phyloP scores from a whole-genome alignment of 2,797 vertebrate genomes.

The Sebastes flavidus region DNA sequence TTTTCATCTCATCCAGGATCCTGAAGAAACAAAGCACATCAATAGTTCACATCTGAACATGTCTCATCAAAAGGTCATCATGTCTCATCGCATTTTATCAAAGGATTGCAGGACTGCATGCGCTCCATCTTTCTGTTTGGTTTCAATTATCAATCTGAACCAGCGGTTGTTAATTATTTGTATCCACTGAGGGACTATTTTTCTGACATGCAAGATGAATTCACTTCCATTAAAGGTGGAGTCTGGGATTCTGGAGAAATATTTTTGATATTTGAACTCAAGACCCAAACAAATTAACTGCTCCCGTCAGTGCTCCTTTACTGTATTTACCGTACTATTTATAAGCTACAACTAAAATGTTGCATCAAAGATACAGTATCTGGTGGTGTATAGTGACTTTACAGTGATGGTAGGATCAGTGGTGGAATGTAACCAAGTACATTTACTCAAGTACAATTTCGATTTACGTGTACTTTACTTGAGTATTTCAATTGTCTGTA shows the following conservation, averaged over 20 bases:
- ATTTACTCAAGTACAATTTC: no score
- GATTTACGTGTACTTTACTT: no score
- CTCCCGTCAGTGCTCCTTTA: not conserved
- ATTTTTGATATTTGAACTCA: not conserved
- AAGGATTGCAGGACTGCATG: not conserved
- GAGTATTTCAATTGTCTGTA: no score
- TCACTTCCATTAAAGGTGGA: not conserved
- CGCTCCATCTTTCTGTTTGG: not conserved
- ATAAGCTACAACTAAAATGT: not conserved
- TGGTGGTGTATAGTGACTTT: not conserved
- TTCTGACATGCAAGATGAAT: not conserved
- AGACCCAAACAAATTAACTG: not conserved
- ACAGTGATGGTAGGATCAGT: not conserved
- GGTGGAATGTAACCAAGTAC: no score
- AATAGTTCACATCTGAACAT: conserved; percentile 9
- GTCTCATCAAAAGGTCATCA: conserved; percentile 9
- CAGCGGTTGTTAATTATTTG: not conserved
- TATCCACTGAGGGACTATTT: not conserved
- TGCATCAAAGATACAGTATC: not conserved
- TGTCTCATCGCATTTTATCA: not conserved
- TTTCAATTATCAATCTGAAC: not conserved
- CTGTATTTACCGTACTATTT: no score
- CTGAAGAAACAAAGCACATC: conserved; percentile 63
- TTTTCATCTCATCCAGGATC: conserved; percentile 72
- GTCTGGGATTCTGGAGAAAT: not conserved